A percentile compares a stretch with the other conserved stretches of the same genome.
phyloP scores from a whole-genome alignment of 2,797 vertebrate genomes.

The Brachymystax lenok region DNA sequence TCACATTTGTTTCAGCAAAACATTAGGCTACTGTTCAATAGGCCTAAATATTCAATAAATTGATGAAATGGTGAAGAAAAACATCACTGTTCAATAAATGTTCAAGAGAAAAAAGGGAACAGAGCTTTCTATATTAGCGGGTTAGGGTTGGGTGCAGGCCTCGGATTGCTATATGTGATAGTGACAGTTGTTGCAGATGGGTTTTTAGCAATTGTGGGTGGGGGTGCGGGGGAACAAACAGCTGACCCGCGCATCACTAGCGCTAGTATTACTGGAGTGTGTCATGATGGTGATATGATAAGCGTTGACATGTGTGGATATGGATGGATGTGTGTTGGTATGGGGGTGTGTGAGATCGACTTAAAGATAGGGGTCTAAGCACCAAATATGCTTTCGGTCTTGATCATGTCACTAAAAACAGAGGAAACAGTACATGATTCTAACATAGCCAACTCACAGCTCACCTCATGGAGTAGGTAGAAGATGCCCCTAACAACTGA shows the following conservation, averaged over 20 bases:
- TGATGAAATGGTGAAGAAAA: too few species aligned
- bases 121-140: too few species aligned
- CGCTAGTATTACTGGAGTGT: conserved; percentile 68
- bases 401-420: conserved; percentile 62
- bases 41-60: too few species aligned
- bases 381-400: conserved; percentile 64
- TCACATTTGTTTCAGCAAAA: too few species aligned
- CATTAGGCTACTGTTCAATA: too few species aligned
- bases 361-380: conserved; percentile 64
- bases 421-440: conserved; percentile 66
- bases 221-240: too few species aligned
- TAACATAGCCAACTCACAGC: conserved; percentile 50
- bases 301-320: conserved; percentile 52
- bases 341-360: conserved; percentile 14
- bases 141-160: too few species aligned
- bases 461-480: background rate
- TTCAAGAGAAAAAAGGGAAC: too few species aligned
- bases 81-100: too few species aligned
- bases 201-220: too few species aligned
- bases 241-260: conserved; percentile 43
- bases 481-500: conserved; percentile 64
- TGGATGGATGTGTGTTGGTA: conserved; percentile 31
- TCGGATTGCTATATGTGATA: too few species aligned
- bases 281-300: conserved; percentile 49
- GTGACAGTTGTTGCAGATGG: too few species aligned